phyloP scores from a whole-genome alignment of 2,888 invertebrate genomes.

The Neoascia interrupta region DNA sequence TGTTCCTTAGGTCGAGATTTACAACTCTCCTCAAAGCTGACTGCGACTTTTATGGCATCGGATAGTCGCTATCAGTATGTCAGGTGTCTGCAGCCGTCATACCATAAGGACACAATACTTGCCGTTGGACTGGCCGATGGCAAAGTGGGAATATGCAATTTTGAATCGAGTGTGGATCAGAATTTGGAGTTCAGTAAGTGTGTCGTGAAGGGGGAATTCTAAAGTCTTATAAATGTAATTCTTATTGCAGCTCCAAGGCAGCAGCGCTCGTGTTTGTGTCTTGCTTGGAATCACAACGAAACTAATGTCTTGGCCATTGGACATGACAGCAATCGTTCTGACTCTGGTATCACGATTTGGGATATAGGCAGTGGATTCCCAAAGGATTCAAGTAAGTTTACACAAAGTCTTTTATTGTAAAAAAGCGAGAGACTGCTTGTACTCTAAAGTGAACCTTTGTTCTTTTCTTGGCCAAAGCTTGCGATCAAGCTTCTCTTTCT shows the following conservation, averaged over 20 bases:
- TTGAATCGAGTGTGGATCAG: conserved; percentile 85
- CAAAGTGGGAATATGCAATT: conserved; percentile 89
- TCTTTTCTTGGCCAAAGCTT: too few relatives aligned
- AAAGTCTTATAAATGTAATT: not conserved
- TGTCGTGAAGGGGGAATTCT: not conserved
- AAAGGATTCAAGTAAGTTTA: conserved; percentile 75
- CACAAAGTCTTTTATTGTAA: too few relatives aligned
- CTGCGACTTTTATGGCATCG: conserved; percentile 74
- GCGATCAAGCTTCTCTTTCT: too few relatives aligned
- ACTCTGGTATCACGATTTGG: conserved; percentile 94
- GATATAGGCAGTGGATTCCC: conserved; percentile 82
- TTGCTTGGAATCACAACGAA: conserved; percentile 93
- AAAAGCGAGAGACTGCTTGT: too few relatives aligned
- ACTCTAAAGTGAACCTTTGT: too few relatives aligned
- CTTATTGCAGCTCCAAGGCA: conserved; percentile 87
- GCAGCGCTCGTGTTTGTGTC: conserved; percentile 90
- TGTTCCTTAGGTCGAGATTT: conserved; percentile 74
- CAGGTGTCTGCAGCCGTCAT: conserved; percentile 93
- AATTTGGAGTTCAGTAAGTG: conserved; percentile 78
- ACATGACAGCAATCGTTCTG: conserved; percentile 93
- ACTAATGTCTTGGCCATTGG: conserved; percentile 91
- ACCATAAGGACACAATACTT: conserved; percentile 88
- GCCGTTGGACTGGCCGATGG: conserved; percentile 95
- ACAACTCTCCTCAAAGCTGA: conserved; percentile 74
- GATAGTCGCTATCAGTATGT: conserved; percentile 85